Evolutionary conservation across 2,888 invertebrate genomes (phyloP).

Genomic region (Tuberolachnus salignus): DNA sequence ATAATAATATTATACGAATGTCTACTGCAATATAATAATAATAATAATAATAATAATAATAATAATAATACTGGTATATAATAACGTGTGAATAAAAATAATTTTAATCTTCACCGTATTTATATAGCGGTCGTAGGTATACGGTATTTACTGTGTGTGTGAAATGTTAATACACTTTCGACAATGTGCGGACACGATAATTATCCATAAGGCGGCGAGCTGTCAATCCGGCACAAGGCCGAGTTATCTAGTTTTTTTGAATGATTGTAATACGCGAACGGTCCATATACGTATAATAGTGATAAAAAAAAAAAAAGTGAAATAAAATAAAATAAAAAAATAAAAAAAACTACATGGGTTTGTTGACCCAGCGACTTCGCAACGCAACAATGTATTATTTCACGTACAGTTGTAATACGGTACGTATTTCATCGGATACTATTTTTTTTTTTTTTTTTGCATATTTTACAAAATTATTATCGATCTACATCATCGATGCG

Average conservation of each 20-base stretch:
- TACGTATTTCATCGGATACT: neutral
- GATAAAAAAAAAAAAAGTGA: slow-evolving; percentile 36
- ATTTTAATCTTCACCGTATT: too few relatives aligned
- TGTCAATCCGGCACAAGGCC: slow-evolving; percentile 55
- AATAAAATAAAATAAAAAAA: too few relatives aligned
- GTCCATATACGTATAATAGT: slow-evolving; percentile 13
- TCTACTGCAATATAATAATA: too few relatives aligned
- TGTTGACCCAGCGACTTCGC: slow-evolving; percentile 39
- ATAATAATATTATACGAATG: too few relatives aligned
- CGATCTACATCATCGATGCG: slow-evolving; percentile 3
- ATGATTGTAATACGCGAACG: slow-evolving; percentile 8
- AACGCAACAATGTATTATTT: slow-evolving; percentile 49
- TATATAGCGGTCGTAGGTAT: neutral
- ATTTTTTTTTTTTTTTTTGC: slow-evolving; percentile 17
- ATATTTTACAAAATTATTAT: slow-evolving; percentile 9
- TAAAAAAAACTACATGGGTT: slow-evolving; percentile 21
- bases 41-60: too few relatives aligned
- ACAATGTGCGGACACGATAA: slow-evolving; percentile 52
- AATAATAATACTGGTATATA: too few relatives aligned
- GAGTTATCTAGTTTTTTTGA: slow-evolving; percentile 26
- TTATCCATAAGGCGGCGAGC: slow-evolving; percentile 44
- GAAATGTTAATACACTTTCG: slow-evolving; percentile 53
- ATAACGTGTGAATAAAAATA: too few relatives aligned
- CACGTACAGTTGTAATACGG: slow-evolving; percentile 6
- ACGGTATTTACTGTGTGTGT: slow-evolving; percentile 5